These are phyloP conservation scores for Odontomachus brunneus DNA, from an alignment of 1,140 invertebrate genomes.

Conservation along the genomic window DNA sequence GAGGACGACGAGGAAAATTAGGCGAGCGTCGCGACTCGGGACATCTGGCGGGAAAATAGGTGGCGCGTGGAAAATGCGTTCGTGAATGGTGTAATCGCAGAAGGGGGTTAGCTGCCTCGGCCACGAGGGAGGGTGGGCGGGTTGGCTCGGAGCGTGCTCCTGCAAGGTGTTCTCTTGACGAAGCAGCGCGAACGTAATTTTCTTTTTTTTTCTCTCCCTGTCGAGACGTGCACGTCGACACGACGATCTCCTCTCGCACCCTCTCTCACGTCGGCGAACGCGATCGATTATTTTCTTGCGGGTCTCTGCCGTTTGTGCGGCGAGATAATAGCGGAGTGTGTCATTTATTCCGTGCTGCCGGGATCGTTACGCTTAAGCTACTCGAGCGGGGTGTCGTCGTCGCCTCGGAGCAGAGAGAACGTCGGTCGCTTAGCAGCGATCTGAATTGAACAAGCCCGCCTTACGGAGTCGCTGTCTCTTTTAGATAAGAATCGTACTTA, in stretches of 20 bases:
- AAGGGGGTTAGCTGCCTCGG: no score
- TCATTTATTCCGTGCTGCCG: no score
- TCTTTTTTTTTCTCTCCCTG: no score
- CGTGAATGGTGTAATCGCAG: conserved; percentile 38
- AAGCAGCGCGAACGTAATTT: background rate
- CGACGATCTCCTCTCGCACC: background rate
- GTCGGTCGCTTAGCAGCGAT: background rate
- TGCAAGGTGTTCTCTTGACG: conserved; percentile 12
- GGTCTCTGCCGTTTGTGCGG: background rate
- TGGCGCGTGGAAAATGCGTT: conserved; percentile 46
- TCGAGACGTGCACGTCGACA: no score
- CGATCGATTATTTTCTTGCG: conserved; percentile 12
- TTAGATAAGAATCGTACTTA: background rate
- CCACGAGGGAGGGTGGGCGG: no score
- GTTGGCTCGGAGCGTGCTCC: no score
- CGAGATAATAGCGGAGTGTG: background rate
- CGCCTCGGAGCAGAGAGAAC: no score
- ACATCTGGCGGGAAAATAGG: conserved; percentile 46
- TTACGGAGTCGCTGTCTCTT: background rate
- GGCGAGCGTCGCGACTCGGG: background rate
- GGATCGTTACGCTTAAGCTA: no score
- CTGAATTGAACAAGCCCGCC: background rate
- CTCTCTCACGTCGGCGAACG: background rate
- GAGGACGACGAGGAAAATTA: conserved; percentile 41
- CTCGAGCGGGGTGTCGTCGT: no score